These are phyloP conservation scores for Gavia stellata DNA, from an alignment of 2,113 vertebrate species.

Conservation along the genomic window DNA sequence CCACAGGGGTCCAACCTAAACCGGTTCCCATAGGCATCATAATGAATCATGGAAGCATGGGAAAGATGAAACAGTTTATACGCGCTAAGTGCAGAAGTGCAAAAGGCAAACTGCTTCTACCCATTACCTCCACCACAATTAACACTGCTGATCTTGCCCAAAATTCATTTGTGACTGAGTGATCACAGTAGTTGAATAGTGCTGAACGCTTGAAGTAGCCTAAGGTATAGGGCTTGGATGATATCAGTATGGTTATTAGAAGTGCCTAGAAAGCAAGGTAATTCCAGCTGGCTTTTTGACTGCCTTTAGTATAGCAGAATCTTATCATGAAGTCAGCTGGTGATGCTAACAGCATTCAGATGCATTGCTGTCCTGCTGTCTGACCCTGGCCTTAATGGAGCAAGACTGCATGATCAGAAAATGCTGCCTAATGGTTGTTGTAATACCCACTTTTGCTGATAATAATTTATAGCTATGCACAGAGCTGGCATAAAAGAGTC, in stretches of 20 bases:
- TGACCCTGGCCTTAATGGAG: not conserved
- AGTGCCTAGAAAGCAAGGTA: not conserved
- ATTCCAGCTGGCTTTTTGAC: not conserved
- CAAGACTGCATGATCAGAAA: not conserved
- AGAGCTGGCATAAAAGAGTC: not conserved
- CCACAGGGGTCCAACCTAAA: not conserved
- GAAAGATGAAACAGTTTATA: not conserved
- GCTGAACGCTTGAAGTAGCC: not conserved
- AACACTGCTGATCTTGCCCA: not conserved
- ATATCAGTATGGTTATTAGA: not conserved
- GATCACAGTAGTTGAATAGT: not conserved
- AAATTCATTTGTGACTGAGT: not conserved
- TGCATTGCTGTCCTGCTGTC: not conserved
- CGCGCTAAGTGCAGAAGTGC: not conserved
- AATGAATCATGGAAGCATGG: not conserved
- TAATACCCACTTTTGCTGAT: not conserved
- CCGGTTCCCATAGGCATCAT: not conserved
- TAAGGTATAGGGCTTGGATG: not conserved
- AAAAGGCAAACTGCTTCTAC: not conserved
- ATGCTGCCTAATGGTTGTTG: not conserved
- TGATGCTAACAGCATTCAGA: not conserved
- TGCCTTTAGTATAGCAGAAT: not conserved
- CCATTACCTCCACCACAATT: not conserved
- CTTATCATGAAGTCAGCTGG: not conserved
- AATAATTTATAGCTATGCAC: not conserved